Evolutionary conservation across 2,113 vertebrate species (phyloP).

Genomic region (human (Homo sapiens)): GRCh38 chr6:54864501-54865000

Average conservation of each 20-base stretch:
- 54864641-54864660: conserved; percentile 43
- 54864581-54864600: not conserved
- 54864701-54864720: conserved; percentile 20
- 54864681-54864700: conserved; percentile 53
- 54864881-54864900: not conserved
- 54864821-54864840: not conserved
- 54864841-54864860: not conserved
- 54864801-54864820: not conserved
- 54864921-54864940: not conserved
- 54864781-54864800: not conserved
- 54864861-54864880: not conserved
- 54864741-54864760: not conserved
- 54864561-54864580: conserved; percentile 18
- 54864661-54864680: conserved; percentile 44
- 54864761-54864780: not conserved
- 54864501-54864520: not conserved
- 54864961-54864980: not conserved
- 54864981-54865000: not conserved
- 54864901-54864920: not conserved
- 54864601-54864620: not conserved
- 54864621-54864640: conserved; percentile 1
- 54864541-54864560: not conserved
- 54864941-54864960: not conserved
- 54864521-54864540: not conserved
- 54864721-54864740: not conserved